These are phyloP conservation scores for Saimiri boliviensis DNA, from an alignment of 2,113 vertebrate species.

Conservation along the genomic window DNA sequence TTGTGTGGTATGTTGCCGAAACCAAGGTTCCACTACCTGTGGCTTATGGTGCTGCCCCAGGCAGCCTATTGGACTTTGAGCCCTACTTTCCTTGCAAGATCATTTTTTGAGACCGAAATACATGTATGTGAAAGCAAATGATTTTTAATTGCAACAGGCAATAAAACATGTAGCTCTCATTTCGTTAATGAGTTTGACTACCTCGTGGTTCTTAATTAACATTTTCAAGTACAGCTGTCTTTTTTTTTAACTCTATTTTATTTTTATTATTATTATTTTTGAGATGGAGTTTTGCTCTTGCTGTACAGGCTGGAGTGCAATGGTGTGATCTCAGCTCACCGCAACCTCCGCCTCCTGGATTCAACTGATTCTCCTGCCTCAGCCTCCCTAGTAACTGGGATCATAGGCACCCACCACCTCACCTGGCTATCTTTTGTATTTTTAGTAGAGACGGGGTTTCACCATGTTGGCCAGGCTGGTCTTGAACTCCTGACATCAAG, in stretches of 20 bases:
- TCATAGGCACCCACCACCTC: not conserved
- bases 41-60: not conserved
- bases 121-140: not conserved
- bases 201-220: not conserved
- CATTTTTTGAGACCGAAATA: not conserved
- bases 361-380: not conserved
- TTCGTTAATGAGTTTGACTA: not conserved
- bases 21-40: not conserved
- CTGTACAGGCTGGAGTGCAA: not conserved
- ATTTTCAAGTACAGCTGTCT: not conserved
- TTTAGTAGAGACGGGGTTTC: not conserved
- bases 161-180: not conserved
- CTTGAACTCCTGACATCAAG: not conserved
- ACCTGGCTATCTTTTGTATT: not conserved
- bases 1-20: accelerated
- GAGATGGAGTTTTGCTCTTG: not conserved
- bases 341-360: not conserved
- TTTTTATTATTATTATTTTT: not conserved
- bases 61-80: not conserved
- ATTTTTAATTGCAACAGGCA: not conserved
- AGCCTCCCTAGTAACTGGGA: not conserved
- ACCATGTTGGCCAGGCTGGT: not conserved
- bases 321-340: not conserved
- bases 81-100: not conserved
- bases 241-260: not conserved